Base-by-base conservation (phyloP, 2,797 vertebrate genomes). In the Micropoecilia bifurca region DNA sequence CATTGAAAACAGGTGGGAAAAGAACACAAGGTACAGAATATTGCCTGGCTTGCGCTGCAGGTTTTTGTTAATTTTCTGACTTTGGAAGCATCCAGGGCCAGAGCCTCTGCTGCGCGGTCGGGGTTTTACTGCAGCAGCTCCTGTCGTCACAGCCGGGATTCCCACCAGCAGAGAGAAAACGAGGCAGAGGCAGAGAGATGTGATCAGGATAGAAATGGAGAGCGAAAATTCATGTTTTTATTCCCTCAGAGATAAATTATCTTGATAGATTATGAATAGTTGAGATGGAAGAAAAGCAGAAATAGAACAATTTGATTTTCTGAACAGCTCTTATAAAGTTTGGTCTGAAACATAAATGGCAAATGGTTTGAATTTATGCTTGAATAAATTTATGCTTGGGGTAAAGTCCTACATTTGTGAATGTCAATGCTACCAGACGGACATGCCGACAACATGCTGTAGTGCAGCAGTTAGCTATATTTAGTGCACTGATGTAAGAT, bases 71-170 rank as follows among this genome's bases (percentile, higher is more conserved):
- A 86, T 87, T 75, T 78, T 82, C 1, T 73, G 69, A 81, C 81
- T 87, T 81, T 78, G 72, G 25, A 81, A 68, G 76, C 77, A 12
- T 80, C 75, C 71, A 0, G 75, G 83, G 75, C 81, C 80, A 76
- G 80, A 90, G 79, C 85, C 80, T 83, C 76, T 36, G 84, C 79
- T 71, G 59, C 77, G 71, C 50, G 80, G 61, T 57, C 55, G 0
- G 76, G 36, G 6, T 61, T 84, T 85, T 82, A 77, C 82, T 91
- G 89, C 91, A 80, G 84, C 84, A 83, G 88, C 86, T 73, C 79
- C 85, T 93, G 91, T 88, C 91, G 89, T 93, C 91, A 92, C 75
- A 36, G 6, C 43, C 48, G 89, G 93, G 89, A 92, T 94, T 93
- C 89, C 92, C 91, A 92, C 87, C n/a, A 81, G 85, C 85, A 82